Conservation (phyloP, 1,140 invertebrate species). For the Harlomillsia oculata region DNA sequence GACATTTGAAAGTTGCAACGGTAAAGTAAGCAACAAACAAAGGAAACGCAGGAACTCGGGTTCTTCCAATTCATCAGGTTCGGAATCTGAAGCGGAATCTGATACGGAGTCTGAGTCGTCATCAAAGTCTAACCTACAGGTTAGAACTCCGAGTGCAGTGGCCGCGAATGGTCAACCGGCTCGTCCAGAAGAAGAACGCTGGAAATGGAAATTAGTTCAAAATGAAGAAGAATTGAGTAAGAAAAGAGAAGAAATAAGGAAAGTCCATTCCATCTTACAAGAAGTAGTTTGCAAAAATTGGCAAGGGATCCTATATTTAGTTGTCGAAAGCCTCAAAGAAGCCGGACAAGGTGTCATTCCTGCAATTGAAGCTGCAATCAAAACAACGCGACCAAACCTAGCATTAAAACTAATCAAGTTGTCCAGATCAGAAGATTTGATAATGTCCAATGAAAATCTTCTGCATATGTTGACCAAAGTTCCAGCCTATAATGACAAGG, state of each 20-base stretch:
- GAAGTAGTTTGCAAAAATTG: conserved; percentile 38
- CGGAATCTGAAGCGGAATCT: too few relatives aligned
- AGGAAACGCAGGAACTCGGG: too few relatives aligned
- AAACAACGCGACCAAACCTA: conserved; percentile 42
- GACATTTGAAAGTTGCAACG: too few relatives aligned
- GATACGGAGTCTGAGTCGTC: not conserved
- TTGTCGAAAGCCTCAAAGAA: conserved; percentile 37
- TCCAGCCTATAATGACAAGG: conserved; percentile 31
- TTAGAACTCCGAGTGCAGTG: not conserved
- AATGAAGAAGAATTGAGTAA: conserved; percentile 35
- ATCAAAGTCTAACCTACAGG: not conserved
- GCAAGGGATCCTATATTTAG: conserved; percentile 40
- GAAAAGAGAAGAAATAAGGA: conserved; percentile 36
- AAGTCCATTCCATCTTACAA: conserved; percentile 37
- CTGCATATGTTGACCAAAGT: conserved; percentile 39
- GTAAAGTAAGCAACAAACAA: too few relatives aligned
- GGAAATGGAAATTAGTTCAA: conserved; percentile 14
- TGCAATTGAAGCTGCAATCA: conserved; percentile 40
- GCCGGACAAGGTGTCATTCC: conserved; percentile 30
- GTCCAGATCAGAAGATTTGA: conserved; percentile 11
- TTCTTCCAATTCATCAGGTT: too few relatives aligned
- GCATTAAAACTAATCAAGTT: conserved; percentile 41
- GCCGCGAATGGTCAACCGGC: not conserved
- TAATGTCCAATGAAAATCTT: conserved; percentile 8
- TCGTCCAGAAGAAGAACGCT: not conserved